Base-by-base conservation (phyloP, 2,113 vertebrate species). In the Dromas ardeola region DNA sequence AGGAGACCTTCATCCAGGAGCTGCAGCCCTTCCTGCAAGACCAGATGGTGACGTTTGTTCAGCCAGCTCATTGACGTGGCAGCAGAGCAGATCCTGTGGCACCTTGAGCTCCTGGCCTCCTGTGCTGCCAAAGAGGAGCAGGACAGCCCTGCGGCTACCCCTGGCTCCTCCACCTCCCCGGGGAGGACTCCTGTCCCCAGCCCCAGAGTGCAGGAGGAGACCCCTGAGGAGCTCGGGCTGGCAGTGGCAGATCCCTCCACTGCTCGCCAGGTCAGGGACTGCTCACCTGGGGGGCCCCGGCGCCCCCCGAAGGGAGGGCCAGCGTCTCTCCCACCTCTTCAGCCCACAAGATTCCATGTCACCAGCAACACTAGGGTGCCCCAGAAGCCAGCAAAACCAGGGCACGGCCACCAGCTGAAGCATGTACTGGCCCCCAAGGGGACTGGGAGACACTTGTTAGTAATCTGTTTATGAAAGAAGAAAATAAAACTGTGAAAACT, bases 31-130 rank as follows among this genome's bases (percentile, higher is more conserved):
- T n/a, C 18, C 15, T 77, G 23, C 20, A 19, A 6, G 7, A 58
- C 9, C 25, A 18, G 9, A 50, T 3, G 1, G 10, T 15, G 16
- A 15, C 11, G 1, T 61, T 52, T 16, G 25, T 43, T 43, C 20
- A 13, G 3, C 19, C 15, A 8, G 30, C 9, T 66, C 23, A 66
- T 40, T 2, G 3, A 26, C 0, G 2, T 32, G 0, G 11, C n/a
- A 10, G 13, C 30, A 18, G n/a, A 23, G 12, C 5, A 7, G 17
- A 32, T 56, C 23, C 14, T 22, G 12, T 3, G 6, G 18, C 38
- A 62, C 25, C 16, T 27, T 8, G 11, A 52, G 2, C 23, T 7
- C 15, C 43, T 36, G 36, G 15, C 12, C 5, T 2, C 32, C 16
- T 13, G 1, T 13, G 10, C 52, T 66, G 50, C 50, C 1, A 15